phyloP scores from a whole-genome alignment of 92 coral and sea anemone genomes.

The Palythoa heliodiscus region DNA sequence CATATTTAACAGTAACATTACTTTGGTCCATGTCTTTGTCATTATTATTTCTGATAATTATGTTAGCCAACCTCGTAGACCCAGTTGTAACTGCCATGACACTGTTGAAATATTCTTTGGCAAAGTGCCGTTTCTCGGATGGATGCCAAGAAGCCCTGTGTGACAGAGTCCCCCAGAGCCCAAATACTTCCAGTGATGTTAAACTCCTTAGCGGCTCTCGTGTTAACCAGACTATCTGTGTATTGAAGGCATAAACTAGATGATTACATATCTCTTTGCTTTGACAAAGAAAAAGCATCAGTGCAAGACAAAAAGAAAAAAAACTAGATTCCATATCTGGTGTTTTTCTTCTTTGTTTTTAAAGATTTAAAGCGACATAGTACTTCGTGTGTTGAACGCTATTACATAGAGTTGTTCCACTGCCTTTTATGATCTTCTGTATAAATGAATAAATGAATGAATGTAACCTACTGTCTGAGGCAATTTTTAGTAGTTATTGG shows the following conservation, averaged over 20 bases:
- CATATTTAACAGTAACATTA: neutral
- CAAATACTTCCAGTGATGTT: slow-evolving; percentile 40
- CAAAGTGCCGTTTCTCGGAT: slow-evolving; percentile 19
- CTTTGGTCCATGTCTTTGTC: no score
- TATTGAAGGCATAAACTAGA: neutral
- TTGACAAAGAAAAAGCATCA: neutral
- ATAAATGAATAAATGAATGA: no score
- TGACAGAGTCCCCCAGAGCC: slow-evolving; percentile 61
- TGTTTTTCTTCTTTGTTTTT: no score
- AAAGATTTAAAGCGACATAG: no score
- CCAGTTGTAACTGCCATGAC: slow-evolving; percentile 44
- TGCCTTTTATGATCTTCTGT: no score
- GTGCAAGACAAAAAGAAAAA: neutral
- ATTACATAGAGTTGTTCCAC: no score
- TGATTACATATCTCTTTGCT: neutral
- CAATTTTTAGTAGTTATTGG: no score
- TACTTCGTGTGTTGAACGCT: no score
- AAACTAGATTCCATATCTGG: no score
- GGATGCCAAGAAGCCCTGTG: slow-evolving; percentile 42
- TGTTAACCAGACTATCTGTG: slow-evolving; percentile 7
- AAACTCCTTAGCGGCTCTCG: neutral
- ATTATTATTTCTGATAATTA: no score
- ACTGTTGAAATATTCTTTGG: slow-evolving; percentile 32
- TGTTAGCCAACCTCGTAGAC: slow-evolving; percentile 24
- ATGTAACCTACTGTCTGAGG: no score